Percentiles rank a stretch among this genome's conserved stretches.
Conservation (phyloP, 2,113 vertebrate species). For the Eubucco bourcierii region DNA sequence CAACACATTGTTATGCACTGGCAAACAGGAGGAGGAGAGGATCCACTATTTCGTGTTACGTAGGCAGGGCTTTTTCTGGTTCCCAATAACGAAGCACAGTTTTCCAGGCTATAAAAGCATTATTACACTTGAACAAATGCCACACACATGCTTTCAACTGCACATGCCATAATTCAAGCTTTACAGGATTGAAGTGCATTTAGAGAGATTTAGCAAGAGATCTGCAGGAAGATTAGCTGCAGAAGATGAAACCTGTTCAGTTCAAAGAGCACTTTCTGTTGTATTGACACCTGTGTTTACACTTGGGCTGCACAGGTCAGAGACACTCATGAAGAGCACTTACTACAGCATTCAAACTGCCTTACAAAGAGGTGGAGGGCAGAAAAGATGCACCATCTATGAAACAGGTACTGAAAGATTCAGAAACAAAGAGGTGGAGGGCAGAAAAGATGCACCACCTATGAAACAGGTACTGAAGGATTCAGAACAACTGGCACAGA, state of each 20-base stretch:
- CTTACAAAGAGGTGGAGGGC: background rate
- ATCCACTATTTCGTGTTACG: background rate
- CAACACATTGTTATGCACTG: conserved; percentile 18
- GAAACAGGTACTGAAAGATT: background rate
- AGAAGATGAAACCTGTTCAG: background rate
- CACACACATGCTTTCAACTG: background rate
- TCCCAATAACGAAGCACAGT: background rate
- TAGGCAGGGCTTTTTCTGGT: background rate
- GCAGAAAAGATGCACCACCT: background rate
- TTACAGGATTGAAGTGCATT: background rate
- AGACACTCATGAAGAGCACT: background rate
- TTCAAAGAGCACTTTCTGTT: background rate
- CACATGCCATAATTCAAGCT: background rate
- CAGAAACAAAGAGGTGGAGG: too few species aligned
- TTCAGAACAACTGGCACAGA: background rate
- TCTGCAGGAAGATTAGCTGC: background rate
- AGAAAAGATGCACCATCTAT: background rate
- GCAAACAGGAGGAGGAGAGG: background rate
- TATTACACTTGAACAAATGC: conserved; percentile 10
- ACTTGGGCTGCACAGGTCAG: background rate
- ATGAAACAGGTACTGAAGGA: background rate
- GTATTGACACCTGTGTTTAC: background rate
- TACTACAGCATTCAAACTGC: background rate
- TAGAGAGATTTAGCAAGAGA: conserved; percentile 31
- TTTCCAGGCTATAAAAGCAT: background rate